These are phyloP conservation scores for Aurelia sp. DNA, from an alignment of 30 jellyfish, hydroid and myxozoan species.

Conservation along the genomic window DNA sequence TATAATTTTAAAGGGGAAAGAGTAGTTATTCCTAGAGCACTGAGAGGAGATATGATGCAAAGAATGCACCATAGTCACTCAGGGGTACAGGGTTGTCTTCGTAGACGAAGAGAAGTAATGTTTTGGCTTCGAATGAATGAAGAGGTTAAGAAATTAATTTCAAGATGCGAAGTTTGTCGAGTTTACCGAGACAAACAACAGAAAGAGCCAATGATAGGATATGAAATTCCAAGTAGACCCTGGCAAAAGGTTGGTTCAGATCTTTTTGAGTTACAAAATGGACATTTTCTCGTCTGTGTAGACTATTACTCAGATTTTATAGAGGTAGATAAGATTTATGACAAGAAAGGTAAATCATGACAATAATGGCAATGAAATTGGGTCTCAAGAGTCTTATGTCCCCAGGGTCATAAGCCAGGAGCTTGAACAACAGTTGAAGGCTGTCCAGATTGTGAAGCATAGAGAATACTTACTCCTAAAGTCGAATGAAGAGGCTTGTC, in stretches of 20 bases:
- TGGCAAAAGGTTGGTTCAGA: slow-evolving; percentile 58
- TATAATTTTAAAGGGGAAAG: slow-evolving; percentile 50
- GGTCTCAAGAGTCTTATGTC: too few species aligned
- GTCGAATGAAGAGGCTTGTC: too few species aligned
- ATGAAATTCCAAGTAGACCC: slow-evolving; percentile 39
- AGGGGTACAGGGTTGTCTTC: slow-evolving; percentile 26
- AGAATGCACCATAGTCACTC: slow-evolving; percentile 34
- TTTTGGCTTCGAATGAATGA: slow-evolving; percentile 40
- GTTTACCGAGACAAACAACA: slow-evolving; percentile 3
- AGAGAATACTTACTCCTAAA: too few species aligned
- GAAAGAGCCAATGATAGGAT: slow-evolving; percentile 35
- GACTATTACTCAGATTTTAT: too few species aligned
- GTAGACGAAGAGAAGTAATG: slow-evolving; percentile 43
- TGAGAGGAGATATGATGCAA: slow-evolving; percentile 23
- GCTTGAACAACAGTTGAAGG: too few species aligned
- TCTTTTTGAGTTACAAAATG: slow-evolving; percentile 10
- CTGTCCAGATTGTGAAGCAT: too few species aligned
- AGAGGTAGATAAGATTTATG: slow-evolving; percentile 35
- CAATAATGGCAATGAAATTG: too few species aligned
- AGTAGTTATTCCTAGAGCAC: slow-evolving; percentile 42
- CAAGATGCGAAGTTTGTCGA: slow-evolving; percentile 43
- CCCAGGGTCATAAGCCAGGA: too few species aligned
- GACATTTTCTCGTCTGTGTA: too few species aligned
- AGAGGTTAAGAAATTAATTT: slow-evolving; percentile 35
- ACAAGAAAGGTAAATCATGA: slow-evolving; percentile 11